Evolutionary conservation across 1,140 invertebrate genomes (phyloP).

Genomic region (Araneus ventricosus): DNA sequence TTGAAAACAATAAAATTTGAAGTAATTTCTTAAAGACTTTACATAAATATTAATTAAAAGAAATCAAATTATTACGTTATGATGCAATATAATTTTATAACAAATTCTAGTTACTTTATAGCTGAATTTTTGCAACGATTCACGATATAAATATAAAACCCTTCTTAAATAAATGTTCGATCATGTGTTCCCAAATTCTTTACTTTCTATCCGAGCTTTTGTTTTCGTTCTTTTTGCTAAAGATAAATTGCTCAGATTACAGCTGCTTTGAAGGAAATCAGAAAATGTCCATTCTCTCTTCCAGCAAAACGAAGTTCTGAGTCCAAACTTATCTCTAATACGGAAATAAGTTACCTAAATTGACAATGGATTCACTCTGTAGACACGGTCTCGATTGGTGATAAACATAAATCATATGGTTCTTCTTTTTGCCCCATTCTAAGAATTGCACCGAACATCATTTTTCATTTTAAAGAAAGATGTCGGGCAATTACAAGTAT

Average conservation of each 20-base stretch:
- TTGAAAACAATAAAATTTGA: too few species aligned
- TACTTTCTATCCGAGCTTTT: too few species aligned
- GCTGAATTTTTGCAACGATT: too few species aligned
- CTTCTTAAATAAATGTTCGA: too few species aligned
- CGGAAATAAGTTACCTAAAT: conserved; percentile 21
- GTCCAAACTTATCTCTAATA: conserved; percentile 17
- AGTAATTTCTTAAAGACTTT: too few species aligned
- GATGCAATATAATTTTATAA: too few species aligned
- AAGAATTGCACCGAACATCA: conserved; percentile 12
- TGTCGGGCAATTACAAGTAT: neutral
- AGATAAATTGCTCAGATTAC: conserved; percentile 10
- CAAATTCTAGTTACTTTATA: too few species aligned
- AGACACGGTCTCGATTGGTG: conserved; percentile 24
- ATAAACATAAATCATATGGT: conserved; percentile 40
- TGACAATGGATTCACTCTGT: neutral
- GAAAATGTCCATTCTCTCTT: neutral
- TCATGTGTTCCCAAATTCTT: too few species aligned
- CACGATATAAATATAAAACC: too few species aligned
- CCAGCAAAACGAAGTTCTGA: conserved; percentile 11
- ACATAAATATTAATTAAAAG: too few species aligned
- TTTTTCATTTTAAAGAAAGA: conserved; percentile 24
- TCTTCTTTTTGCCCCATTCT: neutral
- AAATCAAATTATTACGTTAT: too few species aligned
- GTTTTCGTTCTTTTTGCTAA: neutral
- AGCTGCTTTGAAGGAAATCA: neutral